Evolutionary conservation across 1,140 invertebrate species (phyloP).

Genomic region (Hesperophylax magnus): DNA sequence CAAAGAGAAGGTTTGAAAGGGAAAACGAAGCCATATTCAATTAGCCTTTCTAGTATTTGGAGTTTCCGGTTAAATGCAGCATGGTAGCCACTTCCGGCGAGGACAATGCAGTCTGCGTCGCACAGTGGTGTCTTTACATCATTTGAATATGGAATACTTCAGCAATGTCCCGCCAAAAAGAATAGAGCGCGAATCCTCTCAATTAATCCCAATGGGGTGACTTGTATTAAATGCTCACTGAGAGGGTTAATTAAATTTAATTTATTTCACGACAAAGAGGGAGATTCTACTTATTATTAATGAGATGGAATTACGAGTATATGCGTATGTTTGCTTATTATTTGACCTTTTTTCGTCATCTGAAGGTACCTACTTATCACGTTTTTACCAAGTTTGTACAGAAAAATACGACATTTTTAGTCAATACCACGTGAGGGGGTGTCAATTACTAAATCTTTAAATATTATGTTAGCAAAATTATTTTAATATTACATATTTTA

Average conservation of each 20-base stretch:
- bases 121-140: slow-evolving; percentile 24
- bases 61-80: slow-evolving; percentile 33
- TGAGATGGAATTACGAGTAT: too few relatives aligned
- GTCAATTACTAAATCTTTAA: too few relatives aligned
- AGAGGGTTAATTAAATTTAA: slow-evolving; percentile 11
- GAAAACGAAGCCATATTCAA: slow-evolving; percentile 46
- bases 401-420: too few relatives aligned
- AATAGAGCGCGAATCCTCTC: slow-evolving; percentile 1
- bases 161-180: not conserved
- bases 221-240: not conserved
- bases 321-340: too few relatives aligned
- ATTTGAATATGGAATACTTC: slow-evolving; percentile 1
- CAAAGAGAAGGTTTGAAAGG: not conserved
- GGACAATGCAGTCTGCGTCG: slow-evolving; percentile 37
- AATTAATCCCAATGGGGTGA: not conserved
- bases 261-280: too few relatives aligned
- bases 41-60: slow-evolving; percentile 41
- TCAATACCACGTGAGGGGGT: too few relatives aligned
- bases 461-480: too few relatives aligned
- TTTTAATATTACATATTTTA: too few relatives aligned
- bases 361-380: too few relatives aligned
- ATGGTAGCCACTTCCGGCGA: slow-evolving; percentile 39
- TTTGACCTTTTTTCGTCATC: too few relatives aligned
- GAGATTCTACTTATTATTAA: too few relatives aligned
- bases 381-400: too few relatives aligned